These are phyloP conservation scores for Lymantria dispar DNA, from an alignment of 2,888 invertebrate species.

Conservation along the genomic window DNA sequence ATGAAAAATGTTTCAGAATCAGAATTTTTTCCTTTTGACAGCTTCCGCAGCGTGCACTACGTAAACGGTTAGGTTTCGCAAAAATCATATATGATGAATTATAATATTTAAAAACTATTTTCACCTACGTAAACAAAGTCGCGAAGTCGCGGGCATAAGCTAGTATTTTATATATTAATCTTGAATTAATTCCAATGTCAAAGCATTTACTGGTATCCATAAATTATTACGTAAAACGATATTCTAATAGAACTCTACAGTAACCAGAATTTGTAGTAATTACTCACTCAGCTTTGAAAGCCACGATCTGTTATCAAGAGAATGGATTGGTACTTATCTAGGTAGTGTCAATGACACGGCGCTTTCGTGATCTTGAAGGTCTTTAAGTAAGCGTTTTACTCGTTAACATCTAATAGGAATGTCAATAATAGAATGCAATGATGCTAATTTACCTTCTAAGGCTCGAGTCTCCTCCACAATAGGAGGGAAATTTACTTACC, in stretches of 20 bases:
- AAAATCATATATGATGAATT: too few relatives aligned
- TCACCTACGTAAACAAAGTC: too few relatives aligned
- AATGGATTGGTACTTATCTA: slow-evolving; percentile 21
- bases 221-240: background rate
- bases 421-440: background rate
- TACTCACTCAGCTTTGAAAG: slow-evolving; percentile 37
- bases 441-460: too few relatives aligned
- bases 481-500: too few relatives aligned
- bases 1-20: too few relatives aligned
- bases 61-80: too few relatives aligned
- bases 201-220: background rate
- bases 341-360: slow-evolving; percentile 41
- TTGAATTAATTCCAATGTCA: background rate
- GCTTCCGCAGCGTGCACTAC: too few relatives aligned
- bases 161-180: background rate
- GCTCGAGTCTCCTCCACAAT: too few relatives aligned
- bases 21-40: too few relatives aligned
- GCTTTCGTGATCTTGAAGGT: slow-evolving; percentile 33
- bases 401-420: background rate
- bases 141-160: too few relatives aligned
- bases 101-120: too few relatives aligned
- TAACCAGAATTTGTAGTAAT: slow-evolving; percentile 22
- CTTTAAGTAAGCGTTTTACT: background rate
- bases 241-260: background rate
- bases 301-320: slow-evolving; percentile 36